Conservation (phyloP, 2,888 invertebrate genomes). For the Lithophane semibrunnea region DNA sequence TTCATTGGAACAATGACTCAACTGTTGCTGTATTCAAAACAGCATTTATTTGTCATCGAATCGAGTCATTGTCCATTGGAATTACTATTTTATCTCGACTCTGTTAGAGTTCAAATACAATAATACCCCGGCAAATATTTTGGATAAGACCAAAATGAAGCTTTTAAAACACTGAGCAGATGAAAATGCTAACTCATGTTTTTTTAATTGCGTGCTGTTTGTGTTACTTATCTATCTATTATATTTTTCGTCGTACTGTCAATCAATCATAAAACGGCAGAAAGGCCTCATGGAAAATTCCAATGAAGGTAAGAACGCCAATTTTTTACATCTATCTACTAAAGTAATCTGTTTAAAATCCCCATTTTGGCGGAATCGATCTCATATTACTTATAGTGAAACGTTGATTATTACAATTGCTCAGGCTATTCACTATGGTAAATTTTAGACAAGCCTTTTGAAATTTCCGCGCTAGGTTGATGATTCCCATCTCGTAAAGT, state of each 20-base stretch:
- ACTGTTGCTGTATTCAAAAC: conserved; percentile 13
- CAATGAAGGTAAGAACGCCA: background rate
- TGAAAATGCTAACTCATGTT: background rate
- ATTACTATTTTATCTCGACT: background rate
- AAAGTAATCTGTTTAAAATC: background rate
- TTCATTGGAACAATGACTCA: conserved; percentile 25
- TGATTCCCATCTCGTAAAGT: background rate
- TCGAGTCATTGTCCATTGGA: too few relatives aligned
- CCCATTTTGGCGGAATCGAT: background rate
- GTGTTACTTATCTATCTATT: background rate
- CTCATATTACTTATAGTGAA: background rate
- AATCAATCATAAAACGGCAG: background rate
- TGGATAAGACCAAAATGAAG: background rate
- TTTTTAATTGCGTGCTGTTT: background rate
- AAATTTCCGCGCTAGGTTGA: background rate
- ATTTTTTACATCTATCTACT: background rate
- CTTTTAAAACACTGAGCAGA: background rate
- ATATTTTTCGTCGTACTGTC: background rate
- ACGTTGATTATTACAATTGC: background rate
- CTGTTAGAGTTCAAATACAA: background rate
- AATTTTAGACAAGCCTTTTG: background rate
- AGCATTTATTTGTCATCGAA: conserved; percentile 17
- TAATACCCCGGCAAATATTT: background rate
- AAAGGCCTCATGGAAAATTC: background rate
- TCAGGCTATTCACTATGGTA: background rate